Evolutionary conservation across 2,797 vertebrate species (phyloP), one percentile per base, ranked within the genome.

Genomic region (Pseudochirops corinnae): DNA sequence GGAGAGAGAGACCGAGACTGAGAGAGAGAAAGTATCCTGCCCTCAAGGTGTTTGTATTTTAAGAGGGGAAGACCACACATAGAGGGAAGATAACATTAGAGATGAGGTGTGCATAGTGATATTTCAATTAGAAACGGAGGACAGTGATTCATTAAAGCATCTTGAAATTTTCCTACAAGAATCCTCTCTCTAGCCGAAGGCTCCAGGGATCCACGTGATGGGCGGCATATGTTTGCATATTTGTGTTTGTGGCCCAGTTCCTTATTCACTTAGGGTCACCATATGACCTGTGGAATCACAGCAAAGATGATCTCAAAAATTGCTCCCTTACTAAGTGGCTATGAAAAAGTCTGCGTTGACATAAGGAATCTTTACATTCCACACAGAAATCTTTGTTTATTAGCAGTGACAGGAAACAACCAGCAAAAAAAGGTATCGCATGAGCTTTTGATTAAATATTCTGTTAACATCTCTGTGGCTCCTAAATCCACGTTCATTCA

Each of bases 201-300:
- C 24, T 26, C 0, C 24, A 26, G 3, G 0, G 39, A 31, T 26
- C 39, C 74, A 50, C 3, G 26, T 87, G 26, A 87, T 46, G 9
- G 7, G 24, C 50, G 24, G 39, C 26, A 26, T 26, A 50, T 50
- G 39, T 21, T 1, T 11, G 6, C 1, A 0, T 11, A 92, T 62
- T 10, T 0, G 0, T 0, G 0, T 3, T 2, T 33, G 5, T 9
- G 0, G 87, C 92, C 52, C 50, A 0, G 26, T 28, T 74, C 52
- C 21, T 13, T 24, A 0, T 39, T 50, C 4, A 21, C 12, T 0
- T 3, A 21, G 0, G n/a, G n/a, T 31, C 1, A 39, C 13, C 46
- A 92, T 52, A 28, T n/a, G n/a, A 57, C 0, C 0, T 9, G 0
- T 4, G 28, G 91, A 13, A 21, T 92, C 93, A 50, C 74, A 87